Evolutionary conservation across 2,888 invertebrate genomes (phyloP), one percentile per base, ranked within the genome.

Genomic region (Dasypogon diadema): DNA sequence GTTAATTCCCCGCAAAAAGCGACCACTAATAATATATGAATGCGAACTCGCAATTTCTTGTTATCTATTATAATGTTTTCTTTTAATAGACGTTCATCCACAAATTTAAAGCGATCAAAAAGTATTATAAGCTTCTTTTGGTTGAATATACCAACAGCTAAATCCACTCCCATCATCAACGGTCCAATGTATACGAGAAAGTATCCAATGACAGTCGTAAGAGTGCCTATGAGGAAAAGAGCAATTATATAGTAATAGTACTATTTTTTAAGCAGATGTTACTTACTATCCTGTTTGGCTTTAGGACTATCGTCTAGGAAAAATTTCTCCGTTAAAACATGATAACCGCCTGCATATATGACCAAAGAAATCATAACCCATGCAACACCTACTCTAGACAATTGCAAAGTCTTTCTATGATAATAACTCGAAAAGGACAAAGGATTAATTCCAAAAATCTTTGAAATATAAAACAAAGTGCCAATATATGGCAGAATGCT

Each of bases 131-230:
- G 73, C 46, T 81, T 78, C 1, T 80, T 80, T 77, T 86, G 86
- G 78, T 86, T 85, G 0, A 82, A 79, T 22, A 86, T 76, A 0
- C 84, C 84, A 0, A 83, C 82, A 12, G 85, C 42, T 58, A 86
- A 83, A 80, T 86, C 86, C 5, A 84, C 82, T n/a, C 79, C 80
- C 83, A 86, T 84, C 85, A 86, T 86, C 5, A 83, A 79, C 2
- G 86, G 81, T 3, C 83, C 84, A 76, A 86, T 84, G 75, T 86
- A 86, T 18, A 84, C 84, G 30, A 86, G 79, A 77, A 86, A 85
- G 1, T 86, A 76, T 8, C 86, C 85, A 80, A 86, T 86, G 0
- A 85, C 85, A 72, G 83, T 83, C 4, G 86, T 86, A 18, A 86
- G 78, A 5, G 86, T 84, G 58, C 84, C 86, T 85, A 26, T 2